Evolutionary conservation across 2,797 vertebrate species (phyloP), one percentile per base, ranked within the genome.

Genomic region (Pangasius djambal): DNA sequence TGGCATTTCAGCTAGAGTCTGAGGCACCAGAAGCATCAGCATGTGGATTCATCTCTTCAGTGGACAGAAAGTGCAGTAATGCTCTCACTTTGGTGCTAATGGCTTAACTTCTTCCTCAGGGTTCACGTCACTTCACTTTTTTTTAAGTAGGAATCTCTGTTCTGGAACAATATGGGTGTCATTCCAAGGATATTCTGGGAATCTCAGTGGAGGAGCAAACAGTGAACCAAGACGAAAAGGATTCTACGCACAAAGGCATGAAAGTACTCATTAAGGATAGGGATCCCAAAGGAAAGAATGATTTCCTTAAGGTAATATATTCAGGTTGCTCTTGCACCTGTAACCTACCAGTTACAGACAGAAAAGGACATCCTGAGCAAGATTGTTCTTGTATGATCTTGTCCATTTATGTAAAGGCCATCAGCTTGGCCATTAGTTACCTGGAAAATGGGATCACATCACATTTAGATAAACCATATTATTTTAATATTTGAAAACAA

Each of bases 241-340:
- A 89, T 83, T 85, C 74, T 65, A 63, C 67, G 85, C 59, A 83
- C 69, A 74, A 34, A 50, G 83, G 63, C 69, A 61, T 77, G 67
- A 88, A 70, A 67, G 77, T 89, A 63, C 67, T 87, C 74, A 88
- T 93, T 83, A 88, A 92, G 0, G 89, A 92, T 89, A 93, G 94
- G 65, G 94, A 94, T 86, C 92, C 94, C 48, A 94, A 90, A 87
- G 87, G 89, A 88, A 84, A 94, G 85, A 94, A 93, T 88, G 90
- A 88, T 85, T 89, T 85, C 85, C 92, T 95, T 37, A 93, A 95
- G 93, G 94, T 94, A 94, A 93, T 44, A 84, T 40, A 86, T 63
- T 25, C 59, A 85, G 44, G 59, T 13, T 48, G 3, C 13, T 74
- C 16, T 55, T 18, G 20, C 20, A 65, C 15, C 2, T 50, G 6